Evolutionary conservation across 37 sponge, comb jelly and placozoan species (phyloP).

Genomic region (Eunapius fragilis): DNA sequence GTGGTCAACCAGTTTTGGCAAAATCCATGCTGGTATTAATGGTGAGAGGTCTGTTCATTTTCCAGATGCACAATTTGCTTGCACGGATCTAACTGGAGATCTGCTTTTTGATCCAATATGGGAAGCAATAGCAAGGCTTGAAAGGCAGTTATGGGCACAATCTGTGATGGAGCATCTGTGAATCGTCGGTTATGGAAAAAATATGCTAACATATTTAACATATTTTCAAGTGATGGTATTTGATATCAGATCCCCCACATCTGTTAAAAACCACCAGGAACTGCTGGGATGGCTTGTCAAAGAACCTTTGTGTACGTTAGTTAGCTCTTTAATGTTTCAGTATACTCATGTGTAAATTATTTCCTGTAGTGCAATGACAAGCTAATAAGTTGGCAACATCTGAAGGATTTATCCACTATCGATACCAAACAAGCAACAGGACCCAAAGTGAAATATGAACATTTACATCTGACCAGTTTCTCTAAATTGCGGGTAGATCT

Average conservation of each 20-base stretch:
- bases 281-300: constrained; percentile 9
- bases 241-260: constrained; percentile 59
- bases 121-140: constrained; percentile 9
- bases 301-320: constrained; percentile 18
- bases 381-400: constrained; percentile 20
- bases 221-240: constrained; percentile 26
- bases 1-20: constrained; percentile 10
- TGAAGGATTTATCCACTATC: constrained; percentile 2
- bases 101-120: constrained; percentile 37
- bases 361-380: constrained; percentile 40
- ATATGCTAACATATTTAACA: constrained; percentile 6
- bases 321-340: constrained; percentile 1
- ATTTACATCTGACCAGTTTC: background rate
- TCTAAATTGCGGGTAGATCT: constrained; percentile 45
- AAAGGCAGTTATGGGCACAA: constrained; percentile 10
- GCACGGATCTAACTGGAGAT: constrained; percentile 15
- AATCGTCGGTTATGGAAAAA: constrained; percentile 8
- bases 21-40: constrained; percentile 45
- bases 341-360: background rate
- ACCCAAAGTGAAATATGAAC: constrained; percentile 6
- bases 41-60: constrained; percentile 49
- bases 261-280: constrained; percentile 55
- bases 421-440: background rate
- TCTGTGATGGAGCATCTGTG: constrained; percentile 9
- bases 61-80: constrained; percentile 55